Conservation (phyloP, 2,113 vertebrate species). For the Peromyscus californicus region DNA sequence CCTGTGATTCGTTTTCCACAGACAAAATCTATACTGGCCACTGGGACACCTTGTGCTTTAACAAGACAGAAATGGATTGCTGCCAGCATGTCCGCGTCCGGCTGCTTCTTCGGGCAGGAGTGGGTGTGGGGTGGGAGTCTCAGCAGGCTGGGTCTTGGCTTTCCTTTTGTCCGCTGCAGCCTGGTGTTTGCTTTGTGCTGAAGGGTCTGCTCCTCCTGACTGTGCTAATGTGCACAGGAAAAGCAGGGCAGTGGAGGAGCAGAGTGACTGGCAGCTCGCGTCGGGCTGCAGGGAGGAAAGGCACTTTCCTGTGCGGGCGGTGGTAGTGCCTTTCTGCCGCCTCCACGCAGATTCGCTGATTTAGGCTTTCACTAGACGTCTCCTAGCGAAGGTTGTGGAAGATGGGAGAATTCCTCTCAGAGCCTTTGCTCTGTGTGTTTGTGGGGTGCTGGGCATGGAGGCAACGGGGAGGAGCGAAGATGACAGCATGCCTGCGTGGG, state of each 20-base stretch:
- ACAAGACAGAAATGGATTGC: slow-evolving; percentile 80
- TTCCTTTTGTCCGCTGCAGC: slow-evolving; percentile 79
- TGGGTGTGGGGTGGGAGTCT: neutral
- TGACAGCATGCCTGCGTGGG: neutral
- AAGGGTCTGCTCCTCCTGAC: slow-evolving; percentile 51
- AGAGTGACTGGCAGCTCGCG: slow-evolving; percentile 11
- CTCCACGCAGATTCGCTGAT: neutral
- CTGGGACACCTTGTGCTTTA: slow-evolving; percentile 71
- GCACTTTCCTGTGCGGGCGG: neutral
- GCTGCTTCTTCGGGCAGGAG: slow-evolving; percentile 8
- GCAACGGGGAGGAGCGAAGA: neutral
- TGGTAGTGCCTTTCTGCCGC: neutral
- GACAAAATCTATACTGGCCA: slow-evolving; percentile 63
- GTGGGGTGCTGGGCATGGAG: neutral
- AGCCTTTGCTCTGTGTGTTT: neutral
- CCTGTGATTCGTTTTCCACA: slow-evolving; percentile 64
- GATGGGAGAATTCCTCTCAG: neutral
- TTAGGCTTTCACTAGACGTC: neutral
- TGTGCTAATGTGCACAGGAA: neutral
- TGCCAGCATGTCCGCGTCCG: neutral
- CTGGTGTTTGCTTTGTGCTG: slow-evolving; percentile 63
- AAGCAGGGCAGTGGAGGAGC: slow-evolving; percentile 14
- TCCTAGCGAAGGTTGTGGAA: slow-evolving; percentile 14
- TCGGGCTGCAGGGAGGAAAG: neutral
- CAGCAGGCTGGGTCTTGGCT: slow-evolving; percentile 50